Percentiles rank a stretch among this genome's conserved stretches.
Evolutionary conservation across 2,113 vertebrate genomes (phyloP).

Genomic region (western clawed frog (Xenopus tropicalis)): DNA sequence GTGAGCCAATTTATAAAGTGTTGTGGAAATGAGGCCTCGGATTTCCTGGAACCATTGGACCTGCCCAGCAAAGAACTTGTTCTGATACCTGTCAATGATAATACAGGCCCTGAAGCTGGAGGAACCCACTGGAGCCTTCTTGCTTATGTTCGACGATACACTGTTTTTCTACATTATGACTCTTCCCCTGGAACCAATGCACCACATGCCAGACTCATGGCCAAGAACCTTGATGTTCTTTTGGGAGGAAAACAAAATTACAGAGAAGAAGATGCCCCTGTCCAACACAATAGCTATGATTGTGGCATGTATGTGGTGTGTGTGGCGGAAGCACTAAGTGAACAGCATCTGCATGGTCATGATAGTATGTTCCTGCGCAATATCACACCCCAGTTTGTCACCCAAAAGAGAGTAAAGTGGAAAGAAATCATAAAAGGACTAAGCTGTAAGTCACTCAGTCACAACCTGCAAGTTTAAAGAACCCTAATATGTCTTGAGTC

Average conservation of each 20-base stretch:
- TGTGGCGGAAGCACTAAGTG: constrained; percentile 82
- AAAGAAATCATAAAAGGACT: constrained; percentile 78
- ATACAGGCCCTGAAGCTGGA: constrained; percentile 82
- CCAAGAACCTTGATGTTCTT: constrained; percentile 78
- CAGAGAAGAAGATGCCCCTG: constrained; percentile 80
- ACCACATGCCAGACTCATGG: constrained; percentile 79
- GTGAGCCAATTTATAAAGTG: constrained; percentile 98
- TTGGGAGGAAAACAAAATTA: constrained; percentile 68
- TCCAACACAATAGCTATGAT: constrained; percentile 96
- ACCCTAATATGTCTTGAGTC: too few relatives aligned
- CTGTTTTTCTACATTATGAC: constrained; percentile 88
- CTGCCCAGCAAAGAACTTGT: constrained; percentile 73
- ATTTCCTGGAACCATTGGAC: constrained; percentile 85
- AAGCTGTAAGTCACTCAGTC: constrained; percentile 60
- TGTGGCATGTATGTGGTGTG: constrained; percentile 98
- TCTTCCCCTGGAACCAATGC: constrained; percentile 85
- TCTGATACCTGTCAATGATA: constrained; percentile 92
- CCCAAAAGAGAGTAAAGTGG: constrained; percentile 84
- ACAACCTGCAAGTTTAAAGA: not conserved
- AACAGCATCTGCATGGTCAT: constrained; percentile 59
- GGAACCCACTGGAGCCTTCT: constrained; percentile 96
- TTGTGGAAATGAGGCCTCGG: constrained; percentile 75
- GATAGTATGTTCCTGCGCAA: constrained; percentile 66
- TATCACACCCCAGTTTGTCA: constrained; percentile 86
- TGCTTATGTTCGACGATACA: constrained; percentile 75